phyloP scores from a whole-genome alignment of 2,113 vertebrate genomes.

The Isichthys henryi region DNA sequence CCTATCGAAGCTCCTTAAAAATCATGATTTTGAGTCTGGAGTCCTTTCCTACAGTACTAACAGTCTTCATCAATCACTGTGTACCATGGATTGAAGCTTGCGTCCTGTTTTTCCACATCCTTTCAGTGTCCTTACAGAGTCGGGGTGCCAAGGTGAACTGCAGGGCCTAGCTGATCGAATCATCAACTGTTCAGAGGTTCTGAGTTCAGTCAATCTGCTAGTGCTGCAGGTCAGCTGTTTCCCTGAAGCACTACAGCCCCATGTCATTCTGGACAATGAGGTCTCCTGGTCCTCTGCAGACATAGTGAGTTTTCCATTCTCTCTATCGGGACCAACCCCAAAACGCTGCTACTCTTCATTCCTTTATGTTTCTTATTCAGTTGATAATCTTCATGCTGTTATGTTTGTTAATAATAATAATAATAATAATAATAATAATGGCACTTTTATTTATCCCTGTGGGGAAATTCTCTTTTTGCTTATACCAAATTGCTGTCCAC shows the following conservation, averaged over 20 bases:
- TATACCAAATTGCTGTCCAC: neutral
- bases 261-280: constrained; percentile 83
- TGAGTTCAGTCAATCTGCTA: constrained; percentile 88
- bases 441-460: no score
- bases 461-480: neutral
- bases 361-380: neutral
- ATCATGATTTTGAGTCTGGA: neutral
- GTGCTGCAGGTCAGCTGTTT: constrained; percentile 97
- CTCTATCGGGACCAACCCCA: neutral
- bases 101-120: neutral
- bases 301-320: constrained; percentile 61
- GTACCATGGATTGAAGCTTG: neutral
- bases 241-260: constrained; percentile 83
- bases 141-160: constrained; percentile 82
- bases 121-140: constrained; percentile 70
- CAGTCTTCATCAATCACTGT: neutral
- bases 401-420: neutral
- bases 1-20: neutral
- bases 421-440: no score
- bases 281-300: constrained; percentile 83
- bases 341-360: no score
- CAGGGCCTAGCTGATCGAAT: constrained; percentile 88
- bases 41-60: neutral
- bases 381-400: neutral
- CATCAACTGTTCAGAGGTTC: constrained; percentile 90